Evolutionary conservation across 2,888 invertebrate genomes (phyloP).

Genomic region (Apodemia mormo): DNA sequence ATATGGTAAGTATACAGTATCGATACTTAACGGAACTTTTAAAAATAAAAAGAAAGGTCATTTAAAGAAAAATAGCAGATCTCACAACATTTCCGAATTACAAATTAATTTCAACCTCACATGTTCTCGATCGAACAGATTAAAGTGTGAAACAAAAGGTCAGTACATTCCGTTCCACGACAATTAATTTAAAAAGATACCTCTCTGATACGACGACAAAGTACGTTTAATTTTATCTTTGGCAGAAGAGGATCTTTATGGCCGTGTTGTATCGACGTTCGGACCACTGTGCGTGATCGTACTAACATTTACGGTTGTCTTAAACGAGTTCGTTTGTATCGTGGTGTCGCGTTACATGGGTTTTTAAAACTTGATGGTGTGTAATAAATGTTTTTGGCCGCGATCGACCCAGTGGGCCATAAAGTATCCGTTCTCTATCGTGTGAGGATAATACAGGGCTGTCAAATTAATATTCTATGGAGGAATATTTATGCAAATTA

Average conservation of each 20-base stretch:
- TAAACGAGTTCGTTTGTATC: conserved; percentile 55
- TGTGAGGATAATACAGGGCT: background rate
- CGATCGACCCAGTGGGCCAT: conserved; percentile 49
- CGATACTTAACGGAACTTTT: too few species aligned
- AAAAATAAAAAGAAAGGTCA: background rate
- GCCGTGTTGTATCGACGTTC: conserved; percentile 18
- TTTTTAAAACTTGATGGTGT: conserved; percentile 72
- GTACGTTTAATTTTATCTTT: conserved; percentile 18
- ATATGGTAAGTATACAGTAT: too few species aligned
- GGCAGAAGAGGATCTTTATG: conserved; percentile 25
- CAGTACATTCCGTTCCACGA: conserved; percentile 27
- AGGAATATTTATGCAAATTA: background rate
- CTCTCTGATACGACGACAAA: conserved; percentile 12
- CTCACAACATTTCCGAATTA: background rate
- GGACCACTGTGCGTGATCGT: conserved; percentile 54
- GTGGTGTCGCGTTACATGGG: conserved; percentile 71
- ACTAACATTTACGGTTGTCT: conserved; percentile 53
- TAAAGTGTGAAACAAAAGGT: conserved; percentile 18
- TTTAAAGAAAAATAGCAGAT: background rate
- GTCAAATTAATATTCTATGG: background rate
- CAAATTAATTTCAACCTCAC: conserved; percentile 1
- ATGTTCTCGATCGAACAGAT: background rate
- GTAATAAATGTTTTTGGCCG: conserved; percentile 69
- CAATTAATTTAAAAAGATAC: conserved; percentile 16
- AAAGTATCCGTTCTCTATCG: conserved; percentile 31